Evolutionary conservation across 1,140 invertebrate species (phyloP).

Genomic region (Cydia fagiglandana): DNA sequence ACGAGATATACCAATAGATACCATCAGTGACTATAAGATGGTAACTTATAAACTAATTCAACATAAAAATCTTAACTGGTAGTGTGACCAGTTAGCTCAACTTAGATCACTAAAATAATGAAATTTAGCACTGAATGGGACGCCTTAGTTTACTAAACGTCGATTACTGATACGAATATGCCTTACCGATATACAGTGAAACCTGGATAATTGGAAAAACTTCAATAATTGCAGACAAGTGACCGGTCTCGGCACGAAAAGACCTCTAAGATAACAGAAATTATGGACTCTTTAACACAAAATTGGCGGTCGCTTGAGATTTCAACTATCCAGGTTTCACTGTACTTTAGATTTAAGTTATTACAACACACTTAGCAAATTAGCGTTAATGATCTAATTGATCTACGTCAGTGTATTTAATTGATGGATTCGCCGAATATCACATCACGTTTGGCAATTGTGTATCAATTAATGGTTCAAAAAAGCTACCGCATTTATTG

Average conservation of each 20-base stretch:
- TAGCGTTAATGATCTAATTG: neutral
- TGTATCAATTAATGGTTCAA: neutral
- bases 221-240: too few species aligned
- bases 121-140: slow-evolving; percentile 41
- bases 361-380: slow-evolving; percentile 35
- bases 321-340: neutral
- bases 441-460: neutral
- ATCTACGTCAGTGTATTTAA: slow-evolving; percentile 7
- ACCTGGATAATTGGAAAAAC: too few species aligned
- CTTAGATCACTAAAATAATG: slow-evolving; percentile 33
- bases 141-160: slow-evolving; percentile 41
- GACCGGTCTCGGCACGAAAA: too few species aligned
- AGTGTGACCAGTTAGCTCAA: slow-evolving; percentile 20
- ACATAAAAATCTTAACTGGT: neutral
- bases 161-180: slow-evolving; percentile 41
- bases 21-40: too few species aligned
- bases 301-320: too few species aligned
- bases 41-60: neutral
- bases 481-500: slow-evolving; percentile 8
- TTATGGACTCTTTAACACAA: too few species aligned
- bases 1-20: neutral
- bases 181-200: slow-evolving; percentile 38
- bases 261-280: too few species aligned
- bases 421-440: slow-evolving; percentile 2
- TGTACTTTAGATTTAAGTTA: slow-evolving; percentile 44